Percentiles rank a stretch among this genome's conserved stretches.
phyloP scores from a whole-genome alignment of 2,888 invertebrate species.

The Tachina lurida region DNA sequence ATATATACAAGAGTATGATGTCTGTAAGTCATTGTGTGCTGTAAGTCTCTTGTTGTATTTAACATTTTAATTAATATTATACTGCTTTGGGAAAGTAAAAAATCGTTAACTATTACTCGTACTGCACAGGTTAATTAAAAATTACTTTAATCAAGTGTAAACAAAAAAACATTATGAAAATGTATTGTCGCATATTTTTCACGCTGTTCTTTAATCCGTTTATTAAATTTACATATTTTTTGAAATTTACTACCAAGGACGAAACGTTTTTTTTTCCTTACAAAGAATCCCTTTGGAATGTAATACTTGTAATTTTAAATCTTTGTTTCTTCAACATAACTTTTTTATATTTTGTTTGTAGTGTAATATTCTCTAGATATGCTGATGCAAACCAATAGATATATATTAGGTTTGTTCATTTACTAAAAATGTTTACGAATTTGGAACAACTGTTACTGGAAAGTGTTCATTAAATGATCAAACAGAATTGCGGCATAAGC shows the following conservation, averaged over 20 bases:
- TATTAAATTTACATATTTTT: background rate
- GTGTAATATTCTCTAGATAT: constrained; percentile 4
- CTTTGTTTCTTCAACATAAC: background rate
- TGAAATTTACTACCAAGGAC: constrained; percentile 10
- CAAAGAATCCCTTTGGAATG: background rate
- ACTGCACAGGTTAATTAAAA: constrained; percentile 64
- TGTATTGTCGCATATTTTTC: constrained; percentile 11
- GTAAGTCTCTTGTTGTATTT: constrained; percentile 47
- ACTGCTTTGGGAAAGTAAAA: constrained; percentile 40
- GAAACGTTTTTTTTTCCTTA: background rate
- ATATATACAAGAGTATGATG: constrained; percentile 9
- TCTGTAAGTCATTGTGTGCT: background rate
- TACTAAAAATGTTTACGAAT: no score
- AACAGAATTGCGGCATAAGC: no score
- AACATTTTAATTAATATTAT: constrained; percentile 62
- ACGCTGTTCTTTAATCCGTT: background rate
- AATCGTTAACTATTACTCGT: constrained; percentile 33
- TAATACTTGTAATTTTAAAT: no score
- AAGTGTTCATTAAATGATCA: no score
- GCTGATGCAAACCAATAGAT: background rate
- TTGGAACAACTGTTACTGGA: no score
- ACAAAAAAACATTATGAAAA: background rate
- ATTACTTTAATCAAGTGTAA: constrained; percentile 51
- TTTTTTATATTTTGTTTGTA: background rate
- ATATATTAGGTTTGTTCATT: no score